Base-by-base conservation (phyloP, 2,888 invertebrate genomes). In the Eupeodes latifasciatus region DNA sequence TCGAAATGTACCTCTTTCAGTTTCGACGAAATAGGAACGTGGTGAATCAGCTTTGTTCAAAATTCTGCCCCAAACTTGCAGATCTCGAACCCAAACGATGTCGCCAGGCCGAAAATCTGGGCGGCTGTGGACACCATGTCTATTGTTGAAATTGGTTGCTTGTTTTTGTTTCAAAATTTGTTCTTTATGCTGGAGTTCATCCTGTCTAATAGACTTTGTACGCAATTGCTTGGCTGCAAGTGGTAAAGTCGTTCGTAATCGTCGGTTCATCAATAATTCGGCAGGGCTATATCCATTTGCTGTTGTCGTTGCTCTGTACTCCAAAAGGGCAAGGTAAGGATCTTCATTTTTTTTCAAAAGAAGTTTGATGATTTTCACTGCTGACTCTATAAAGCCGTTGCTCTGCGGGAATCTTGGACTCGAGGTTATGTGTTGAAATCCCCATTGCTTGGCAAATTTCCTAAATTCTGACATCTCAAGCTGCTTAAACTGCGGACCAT, bases 341-440 rank as follows among this genome's bases (percentile, higher is more conserved):
- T 66, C 64, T 64, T 66, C 64, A 14, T 19, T 76, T 66, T 77
- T 77, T 27, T 59, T 77, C 16, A 77, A 14, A 44, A 77, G 51
- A 4, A 36, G 16, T 55, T 76, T 76, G 1, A 55, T 14, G 5
- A 14, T 64, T 57, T 75, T 75, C 16, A 75, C 53, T 16, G 75
- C 40, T 19, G 62, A 62, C 36, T 75, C 62, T 5, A 62, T 75
- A 51, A 74, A 74, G 12, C 40, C 62, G 14, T 64, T 53, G 19
- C 87, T 85, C 72, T 74, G 85, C 67, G 79, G 85, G 76, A 66
- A 89, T 89, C 74, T 85, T 36, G 62, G 75, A n/a, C 75, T 57
- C 57, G 40, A 66, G 27, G 66, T 66, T 5, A 49, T 66, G 27
- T 66, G 66, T 1, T 6, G 19, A 4, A 66, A 66, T 66, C 66